Conservation (phyloP, 2,113 vertebrate species). For the Motacilla tschutschensis region DNA sequence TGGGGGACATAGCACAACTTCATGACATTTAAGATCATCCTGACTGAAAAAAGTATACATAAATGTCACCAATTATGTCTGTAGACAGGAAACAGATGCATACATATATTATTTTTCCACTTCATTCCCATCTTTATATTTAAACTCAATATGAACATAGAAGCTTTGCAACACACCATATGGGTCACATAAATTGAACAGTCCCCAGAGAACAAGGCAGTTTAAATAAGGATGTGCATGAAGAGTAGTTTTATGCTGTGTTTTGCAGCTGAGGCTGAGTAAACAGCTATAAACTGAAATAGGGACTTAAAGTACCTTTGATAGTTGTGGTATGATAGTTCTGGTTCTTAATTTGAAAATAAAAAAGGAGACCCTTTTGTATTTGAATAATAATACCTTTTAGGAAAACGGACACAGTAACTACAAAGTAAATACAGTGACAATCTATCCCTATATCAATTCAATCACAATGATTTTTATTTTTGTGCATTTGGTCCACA, state of each 20-base stretch:
- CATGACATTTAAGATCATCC: not conserved
- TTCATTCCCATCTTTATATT: not conserved
- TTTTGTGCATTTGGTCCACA: not conserved
- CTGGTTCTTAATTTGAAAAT: not conserved
- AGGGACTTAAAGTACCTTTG: not conserved
- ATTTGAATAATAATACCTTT: not conserved
- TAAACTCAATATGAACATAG: not conserved
- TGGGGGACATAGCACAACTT: fast-evolving
- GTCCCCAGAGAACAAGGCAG: not conserved
- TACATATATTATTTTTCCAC: not conserved
- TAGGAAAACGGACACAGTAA: fast-evolving
- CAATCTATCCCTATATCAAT: not conserved
- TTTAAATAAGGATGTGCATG: not conserved
- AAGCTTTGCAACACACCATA: not conserved
- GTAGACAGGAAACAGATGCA: not conserved
- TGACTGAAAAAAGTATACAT: not conserved
- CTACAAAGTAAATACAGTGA: not conserved
- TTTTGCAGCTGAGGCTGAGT: not conserved
- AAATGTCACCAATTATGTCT: not conserved
- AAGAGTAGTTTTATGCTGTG: not conserved
- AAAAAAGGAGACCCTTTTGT: not conserved
- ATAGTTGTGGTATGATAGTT: not conserved
- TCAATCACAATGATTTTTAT: not conserved
- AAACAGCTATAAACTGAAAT: not conserved
- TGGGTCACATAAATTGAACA: not conserved